Conservation (phyloP, 2,113 vertebrate genomes). For the Lampris incognitus region DNA sequence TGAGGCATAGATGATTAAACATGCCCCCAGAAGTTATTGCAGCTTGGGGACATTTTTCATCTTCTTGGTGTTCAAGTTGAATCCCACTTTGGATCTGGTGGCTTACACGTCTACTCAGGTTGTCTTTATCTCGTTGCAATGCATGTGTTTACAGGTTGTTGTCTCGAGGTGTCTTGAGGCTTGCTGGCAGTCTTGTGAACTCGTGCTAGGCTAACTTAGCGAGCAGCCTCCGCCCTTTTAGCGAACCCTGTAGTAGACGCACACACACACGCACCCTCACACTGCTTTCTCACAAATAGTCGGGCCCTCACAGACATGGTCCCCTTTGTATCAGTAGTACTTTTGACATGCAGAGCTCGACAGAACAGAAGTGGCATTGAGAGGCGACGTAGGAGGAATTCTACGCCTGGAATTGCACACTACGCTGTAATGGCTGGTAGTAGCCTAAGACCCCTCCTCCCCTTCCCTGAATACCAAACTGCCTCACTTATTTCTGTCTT, state of each 20-base stretch:
- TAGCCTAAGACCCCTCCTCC: conserved; percentile 54
- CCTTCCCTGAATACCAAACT: conserved; percentile 64
- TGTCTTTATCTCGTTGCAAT: background rate
- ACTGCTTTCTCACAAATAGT: conserved; percentile 59
- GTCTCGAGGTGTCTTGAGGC: background rate
- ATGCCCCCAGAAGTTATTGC: no score
- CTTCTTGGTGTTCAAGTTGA: no score
- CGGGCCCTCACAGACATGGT: conserved; percentile 68
- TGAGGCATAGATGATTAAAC: no score
- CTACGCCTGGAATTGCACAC: conserved; percentile 69
- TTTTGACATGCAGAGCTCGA: conserved; percentile 61
- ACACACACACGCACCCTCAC: conserved; percentile 22
- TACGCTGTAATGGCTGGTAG: conserved; percentile 41
- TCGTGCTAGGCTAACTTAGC: conserved; percentile 10
- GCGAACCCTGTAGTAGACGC: conserved; percentile 18
- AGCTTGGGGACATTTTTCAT: no score
- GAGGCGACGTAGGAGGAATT: conserved; percentile 75
- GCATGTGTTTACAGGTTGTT: no score
- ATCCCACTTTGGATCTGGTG: no score
- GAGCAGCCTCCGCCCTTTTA: background rate
- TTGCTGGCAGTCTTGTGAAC: conserved; percentile 4
- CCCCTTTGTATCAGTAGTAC: conserved; percentile 71
- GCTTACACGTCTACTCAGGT: background rate
- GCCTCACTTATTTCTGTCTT: conserved; percentile 56
- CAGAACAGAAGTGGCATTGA: conserved; percentile 83